These are phyloP conservation scores for Atherinosoma microstoma DNA, from an alignment of 2,797 vertebrate species.

Conservation along the genomic window DNA sequence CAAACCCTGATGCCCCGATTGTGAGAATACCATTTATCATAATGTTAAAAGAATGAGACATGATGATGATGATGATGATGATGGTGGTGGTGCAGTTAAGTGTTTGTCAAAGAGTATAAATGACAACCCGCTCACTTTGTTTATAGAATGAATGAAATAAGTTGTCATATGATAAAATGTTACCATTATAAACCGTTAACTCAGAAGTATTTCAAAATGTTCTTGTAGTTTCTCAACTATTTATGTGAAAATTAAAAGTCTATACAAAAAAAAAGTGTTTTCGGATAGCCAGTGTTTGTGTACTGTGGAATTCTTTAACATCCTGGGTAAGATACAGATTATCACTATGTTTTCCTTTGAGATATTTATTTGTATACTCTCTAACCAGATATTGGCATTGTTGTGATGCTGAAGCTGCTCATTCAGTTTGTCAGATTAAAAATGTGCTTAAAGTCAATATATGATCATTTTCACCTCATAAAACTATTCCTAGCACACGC, in stretches of 20 bases:
- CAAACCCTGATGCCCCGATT: constrained; percentile 41
- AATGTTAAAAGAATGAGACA: constrained; percentile 51
- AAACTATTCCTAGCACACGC: too few relatives aligned
- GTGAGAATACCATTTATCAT: constrained; percentile 74
- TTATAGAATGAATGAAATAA: constrained; percentile 85
- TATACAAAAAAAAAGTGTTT: constrained; percentile 77
- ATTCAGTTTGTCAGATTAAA: background rate
- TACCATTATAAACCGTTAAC: constrained; percentile 87
- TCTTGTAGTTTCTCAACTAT: constrained; percentile 98
- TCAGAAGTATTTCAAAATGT: constrained; percentile 98
- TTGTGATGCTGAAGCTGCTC: background rate
- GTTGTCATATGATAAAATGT: constrained; percentile 79
- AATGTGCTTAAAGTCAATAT: background rate
- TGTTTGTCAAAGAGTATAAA: constrained; percentile 58
- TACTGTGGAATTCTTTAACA: background rate
- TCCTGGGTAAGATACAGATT: background rate
- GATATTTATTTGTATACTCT: background rate
- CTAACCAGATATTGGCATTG: background rate
- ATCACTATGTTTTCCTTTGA: background rate
- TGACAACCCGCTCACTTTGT: constrained; percentile 42
- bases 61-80: constrained; percentile 17
- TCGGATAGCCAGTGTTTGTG: too few relatives aligned
- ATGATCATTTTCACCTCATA: too few relatives aligned
- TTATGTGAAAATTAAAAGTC: constrained; percentile 95
- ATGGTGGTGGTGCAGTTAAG: constrained; percentile 29